phyloP scores from a whole-genome alignment of 2,113 vertebrate genomes.

The Notechis scutatus region DNA sequence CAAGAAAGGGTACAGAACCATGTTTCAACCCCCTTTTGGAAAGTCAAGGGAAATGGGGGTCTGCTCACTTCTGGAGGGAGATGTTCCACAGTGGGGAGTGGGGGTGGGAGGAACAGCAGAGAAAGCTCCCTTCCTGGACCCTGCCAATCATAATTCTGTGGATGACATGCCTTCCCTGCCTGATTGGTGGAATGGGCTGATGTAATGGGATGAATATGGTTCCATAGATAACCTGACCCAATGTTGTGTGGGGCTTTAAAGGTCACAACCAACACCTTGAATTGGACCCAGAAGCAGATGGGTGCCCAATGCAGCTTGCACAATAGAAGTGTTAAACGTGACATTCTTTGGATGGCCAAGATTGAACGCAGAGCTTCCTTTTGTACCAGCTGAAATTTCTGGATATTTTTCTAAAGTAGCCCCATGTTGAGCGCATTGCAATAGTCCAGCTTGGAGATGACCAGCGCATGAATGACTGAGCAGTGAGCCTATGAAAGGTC shows the following conservation, averaged over 20 bases:
- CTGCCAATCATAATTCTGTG: not conserved
- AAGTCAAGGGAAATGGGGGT: not conserved
- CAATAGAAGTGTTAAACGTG: too few species aligned
- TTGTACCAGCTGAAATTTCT: too few species aligned
- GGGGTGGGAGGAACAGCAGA: not conserved
- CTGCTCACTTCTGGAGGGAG: not conserved
- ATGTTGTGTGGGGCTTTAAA: not conserved
- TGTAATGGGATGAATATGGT: not conserved
- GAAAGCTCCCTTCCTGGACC: not conserved
- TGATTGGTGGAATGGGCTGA: not conserved
- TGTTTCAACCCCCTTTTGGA: not conserved
- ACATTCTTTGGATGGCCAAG: too few species aligned
- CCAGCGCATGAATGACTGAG: too few species aligned
- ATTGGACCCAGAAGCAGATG: too few species aligned
- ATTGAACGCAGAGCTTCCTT: too few species aligned
- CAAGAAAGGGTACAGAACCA: not conserved
- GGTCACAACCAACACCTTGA: not conserved
- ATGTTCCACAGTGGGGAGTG: not conserved
- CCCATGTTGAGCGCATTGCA: too few species aligned
- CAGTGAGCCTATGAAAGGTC: too few species aligned
- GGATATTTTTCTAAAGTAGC: too few species aligned
- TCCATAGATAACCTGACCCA: not conserved
- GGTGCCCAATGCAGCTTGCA: too few species aligned
- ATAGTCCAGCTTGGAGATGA: too few species aligned
- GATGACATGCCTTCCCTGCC: not conserved